Evolutionary conservation across 2,113 vertebrate genomes (phyloP).

Genomic region (Machaerirhynchus nigripectus): DNA sequence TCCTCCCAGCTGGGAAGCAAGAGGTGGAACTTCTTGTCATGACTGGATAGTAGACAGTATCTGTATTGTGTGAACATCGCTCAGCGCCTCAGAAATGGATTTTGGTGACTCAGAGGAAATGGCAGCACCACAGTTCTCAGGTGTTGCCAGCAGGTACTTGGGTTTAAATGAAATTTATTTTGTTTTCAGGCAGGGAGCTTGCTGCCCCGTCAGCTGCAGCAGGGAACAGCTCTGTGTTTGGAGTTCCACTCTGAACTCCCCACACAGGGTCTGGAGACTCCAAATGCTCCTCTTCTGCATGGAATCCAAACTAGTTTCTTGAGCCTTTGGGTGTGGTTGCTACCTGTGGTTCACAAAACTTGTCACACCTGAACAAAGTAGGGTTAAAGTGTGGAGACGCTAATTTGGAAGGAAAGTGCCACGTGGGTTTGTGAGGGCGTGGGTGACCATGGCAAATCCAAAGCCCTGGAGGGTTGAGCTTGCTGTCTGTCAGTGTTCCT

Average conservation of each 20-base stretch:
- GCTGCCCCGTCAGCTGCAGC: not conserved
- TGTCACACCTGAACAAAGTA: not conserved
- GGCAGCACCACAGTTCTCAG: accelerated
- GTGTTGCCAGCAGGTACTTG: not conserved
- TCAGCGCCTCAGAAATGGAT: not conserved
- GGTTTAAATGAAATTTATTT: not conserved
- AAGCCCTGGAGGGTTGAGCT: not conserved
- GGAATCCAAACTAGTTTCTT: not conserved
- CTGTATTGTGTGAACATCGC: not conserved
- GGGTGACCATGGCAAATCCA: not conserved
- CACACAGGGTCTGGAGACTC: not conserved
- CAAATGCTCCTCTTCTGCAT: not conserved
- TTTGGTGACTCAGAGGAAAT: not conserved
- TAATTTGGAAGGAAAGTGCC: not conserved
- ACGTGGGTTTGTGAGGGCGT: accelerated
- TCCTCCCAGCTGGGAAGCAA: not conserved
- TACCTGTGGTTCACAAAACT: not conserved
- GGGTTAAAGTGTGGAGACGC: not conserved
- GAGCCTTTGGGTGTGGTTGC: not conserved
- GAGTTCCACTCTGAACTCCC: not conserved
- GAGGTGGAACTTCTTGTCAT: not conserved
- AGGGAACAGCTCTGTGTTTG: not conserved
- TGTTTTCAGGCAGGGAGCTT: not conserved
- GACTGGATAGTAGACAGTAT: not conserved
- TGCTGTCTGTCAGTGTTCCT: not conserved